A percentile compares a stretch with the other conserved stretches of the same genome.
These are phyloP conservation scores for Teinopalpus imperialis DNA, from an alignment of 2,888 invertebrate species.

Conservation along the genomic window DNA sequence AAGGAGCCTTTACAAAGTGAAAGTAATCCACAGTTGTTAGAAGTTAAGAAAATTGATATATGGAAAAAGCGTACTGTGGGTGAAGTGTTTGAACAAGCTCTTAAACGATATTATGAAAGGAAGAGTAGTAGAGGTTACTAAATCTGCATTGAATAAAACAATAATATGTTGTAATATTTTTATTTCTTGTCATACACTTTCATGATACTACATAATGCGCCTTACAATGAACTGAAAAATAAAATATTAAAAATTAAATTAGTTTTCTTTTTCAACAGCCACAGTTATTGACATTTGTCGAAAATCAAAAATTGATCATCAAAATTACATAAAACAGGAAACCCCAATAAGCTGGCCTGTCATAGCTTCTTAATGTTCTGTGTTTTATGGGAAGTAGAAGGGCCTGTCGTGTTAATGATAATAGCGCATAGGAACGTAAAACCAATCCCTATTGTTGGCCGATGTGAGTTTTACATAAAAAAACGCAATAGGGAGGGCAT, in stretches of 20 bases:
- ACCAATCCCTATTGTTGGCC: no score
- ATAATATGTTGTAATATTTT: slow-evolving; percentile 21
- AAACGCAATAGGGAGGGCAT: no score
- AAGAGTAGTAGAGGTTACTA: slow-evolving; percentile 79
- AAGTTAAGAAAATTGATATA: slow-evolving; percentile 83
- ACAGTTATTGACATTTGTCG: no score
- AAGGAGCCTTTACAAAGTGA: slow-evolving; percentile 17
- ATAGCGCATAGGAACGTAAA: no score
- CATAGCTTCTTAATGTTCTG: no score
- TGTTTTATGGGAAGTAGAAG: no score
- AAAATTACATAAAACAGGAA: no score
- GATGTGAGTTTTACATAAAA: no score
- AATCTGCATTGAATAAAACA: slow-evolving; percentile 7
- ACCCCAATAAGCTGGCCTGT: no score
- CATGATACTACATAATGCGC: slow-evolving; percentile 69
- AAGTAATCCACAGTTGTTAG: slow-evolving; percentile 36
- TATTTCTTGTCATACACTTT: slow-evolving; percentile 7
- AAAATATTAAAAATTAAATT: slow-evolving; percentile 14
- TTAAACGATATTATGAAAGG: slow-evolving; percentile 88
- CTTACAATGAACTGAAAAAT: slow-evolving; percentile 81
- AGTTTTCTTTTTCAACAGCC: not conserved
- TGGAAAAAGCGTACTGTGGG: slow-evolving; percentile 94
- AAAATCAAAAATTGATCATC: no score
- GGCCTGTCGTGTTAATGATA: no score
- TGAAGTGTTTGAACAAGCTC: slow-evolving; percentile 87